These are phyloP conservation scores for Caenorhabditis imperialis DNA, from an alignment of 2,888 invertebrate species.

Conservation along the genomic window DNA sequence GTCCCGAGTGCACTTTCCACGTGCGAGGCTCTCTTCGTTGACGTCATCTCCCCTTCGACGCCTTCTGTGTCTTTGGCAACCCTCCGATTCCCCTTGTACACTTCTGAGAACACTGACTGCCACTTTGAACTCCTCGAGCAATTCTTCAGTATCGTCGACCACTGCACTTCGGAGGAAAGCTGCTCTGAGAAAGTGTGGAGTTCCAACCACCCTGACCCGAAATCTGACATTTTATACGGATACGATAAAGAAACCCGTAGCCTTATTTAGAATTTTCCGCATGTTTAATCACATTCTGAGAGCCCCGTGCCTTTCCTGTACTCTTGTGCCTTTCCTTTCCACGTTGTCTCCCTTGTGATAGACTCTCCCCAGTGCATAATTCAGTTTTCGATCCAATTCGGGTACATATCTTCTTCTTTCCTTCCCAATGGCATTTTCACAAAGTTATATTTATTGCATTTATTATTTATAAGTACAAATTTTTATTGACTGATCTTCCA, in stretches of 20 bases:
- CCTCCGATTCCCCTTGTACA: conserved; percentile 53
- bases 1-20: conserved; percentile 6
- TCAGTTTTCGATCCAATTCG: conserved; percentile 6
- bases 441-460: neutral
- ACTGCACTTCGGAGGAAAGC: conserved; percentile 37
- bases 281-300: neutral
- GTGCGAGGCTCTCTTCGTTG: conserved; percentile 13
- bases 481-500: too few relatives aligned
- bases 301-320: neutral
- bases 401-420: neutral
- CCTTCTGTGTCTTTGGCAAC: conserved; percentile 16
- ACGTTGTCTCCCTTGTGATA: conserved; percentile 16
- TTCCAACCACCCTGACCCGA: conserved; percentile 63
- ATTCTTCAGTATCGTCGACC: conserved; percentile 56
- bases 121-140: conserved; percentile 21
- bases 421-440: neutral
- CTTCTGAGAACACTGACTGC: conserved; percentile 22
- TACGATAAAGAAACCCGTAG: conserved; percentile 26
- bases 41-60: conserved; percentile 14
- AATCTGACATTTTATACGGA: conserved; percentile 61
- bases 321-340: too few relatives aligned
- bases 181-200: conserved; percentile 64
- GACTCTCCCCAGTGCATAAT: conserved; percentile 9
- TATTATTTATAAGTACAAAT: neutral
- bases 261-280: neutral